These are phyloP conservation scores for Gibbula magus DNA, from an alignment of 2,888 invertebrate genomes.

Conservation along the genomic window DNA sequence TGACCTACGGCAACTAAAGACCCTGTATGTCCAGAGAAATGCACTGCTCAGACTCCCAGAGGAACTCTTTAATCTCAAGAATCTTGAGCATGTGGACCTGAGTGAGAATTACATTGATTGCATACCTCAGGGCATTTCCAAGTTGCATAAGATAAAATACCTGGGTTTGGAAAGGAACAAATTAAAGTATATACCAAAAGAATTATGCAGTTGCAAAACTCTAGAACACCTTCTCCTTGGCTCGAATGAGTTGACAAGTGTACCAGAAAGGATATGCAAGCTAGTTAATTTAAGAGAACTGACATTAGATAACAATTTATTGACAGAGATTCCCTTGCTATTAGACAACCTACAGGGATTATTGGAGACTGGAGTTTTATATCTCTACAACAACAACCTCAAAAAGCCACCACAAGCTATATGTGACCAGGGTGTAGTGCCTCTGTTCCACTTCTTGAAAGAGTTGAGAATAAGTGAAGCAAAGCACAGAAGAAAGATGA, in stretches of 20 bases:
- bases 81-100: constrained; percentile 60
- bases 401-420: constrained; percentile 62
- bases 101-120: constrained; percentile 66
- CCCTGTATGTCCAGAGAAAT: constrained; percentile 63
- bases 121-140: constrained; percentile 50
- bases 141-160: constrained; percentile 50
- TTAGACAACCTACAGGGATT: constrained; percentile 61
- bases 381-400: constrained; percentile 57
- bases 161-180: constrained; percentile 60
- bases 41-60: constrained; percentile 63
- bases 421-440: constrained; percentile 58
- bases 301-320: constrained; percentile 56
- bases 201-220: constrained; percentile 52
- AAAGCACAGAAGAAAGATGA: constrained; percentile 66
- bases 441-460: constrained; percentile 58
- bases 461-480: constrained; percentile 64
- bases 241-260: constrained; percentile 46
- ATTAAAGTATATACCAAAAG: constrained; percentile 50
- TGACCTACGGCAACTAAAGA: constrained; percentile 56
- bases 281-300: constrained; percentile 57
- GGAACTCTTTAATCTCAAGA: constrained; percentile 59
- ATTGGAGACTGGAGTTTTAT: constrained; percentile 50
- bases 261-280: constrained; percentile 59
- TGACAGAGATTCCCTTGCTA: constrained; percentile 58
- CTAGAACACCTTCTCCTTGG: constrained; percentile 49